Conservation (phyloP, 2,797 vertebrate genomes). For the Propithecus deckenii region DNA sequence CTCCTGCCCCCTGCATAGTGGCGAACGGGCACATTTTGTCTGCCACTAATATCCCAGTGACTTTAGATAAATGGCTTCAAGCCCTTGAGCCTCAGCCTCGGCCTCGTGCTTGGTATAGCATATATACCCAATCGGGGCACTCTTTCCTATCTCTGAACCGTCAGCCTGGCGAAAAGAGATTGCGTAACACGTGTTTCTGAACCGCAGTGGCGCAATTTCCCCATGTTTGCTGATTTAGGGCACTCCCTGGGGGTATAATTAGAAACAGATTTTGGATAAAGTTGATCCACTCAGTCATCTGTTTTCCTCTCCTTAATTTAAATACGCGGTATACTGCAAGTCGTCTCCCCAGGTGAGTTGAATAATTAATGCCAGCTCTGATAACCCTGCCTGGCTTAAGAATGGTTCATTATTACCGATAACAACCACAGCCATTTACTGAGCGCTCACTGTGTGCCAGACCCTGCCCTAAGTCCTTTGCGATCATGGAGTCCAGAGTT, state of each 20-base stretch:
- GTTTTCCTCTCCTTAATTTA: neutral
- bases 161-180: neutral
- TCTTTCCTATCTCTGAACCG: neutral
- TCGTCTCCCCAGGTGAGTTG: neutral
- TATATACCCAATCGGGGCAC: neutral
- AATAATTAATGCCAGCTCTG: neutral
- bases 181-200: neutral
- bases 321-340: neutral
- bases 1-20: neutral
- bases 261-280: neutral
- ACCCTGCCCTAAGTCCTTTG: neutral
- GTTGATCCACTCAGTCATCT: neutral
- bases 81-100: neutral
- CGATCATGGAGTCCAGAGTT: neutral
- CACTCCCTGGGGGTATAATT: neutral
- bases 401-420: neutral
- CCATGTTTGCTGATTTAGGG: neutral
- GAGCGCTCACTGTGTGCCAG: neutral
- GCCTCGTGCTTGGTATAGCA: neutral
- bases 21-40: neutral
- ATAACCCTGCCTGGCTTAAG: neutral
- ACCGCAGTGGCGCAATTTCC: neutral
- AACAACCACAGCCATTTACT: neutral
- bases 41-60: neutral
- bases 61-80: neutral